Evolutionary conservation across 2,797 vertebrate genomes (phyloP).

Genomic region (Dermochelys coriacea): DNA sequence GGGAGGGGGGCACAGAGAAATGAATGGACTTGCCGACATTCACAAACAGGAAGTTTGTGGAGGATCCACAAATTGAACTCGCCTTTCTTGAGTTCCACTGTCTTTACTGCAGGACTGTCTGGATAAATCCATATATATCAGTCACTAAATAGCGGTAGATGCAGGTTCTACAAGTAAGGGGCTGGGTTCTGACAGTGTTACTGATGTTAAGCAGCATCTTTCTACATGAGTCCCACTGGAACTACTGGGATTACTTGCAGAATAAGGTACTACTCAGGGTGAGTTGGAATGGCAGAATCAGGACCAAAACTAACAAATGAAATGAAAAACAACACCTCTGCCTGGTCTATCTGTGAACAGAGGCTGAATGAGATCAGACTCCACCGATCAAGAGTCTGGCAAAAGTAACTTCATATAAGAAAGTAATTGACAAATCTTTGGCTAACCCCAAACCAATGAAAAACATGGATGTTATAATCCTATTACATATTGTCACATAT

Average conservation of each 20-base stretch:
- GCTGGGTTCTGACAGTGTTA: rapidly evolving
- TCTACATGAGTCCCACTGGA: not conserved
- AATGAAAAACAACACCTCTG: not conserved
- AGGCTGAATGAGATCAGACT: not conserved
- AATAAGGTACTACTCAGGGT: not conserved
- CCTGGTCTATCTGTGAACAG: not conserved
- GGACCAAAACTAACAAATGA: not conserved
- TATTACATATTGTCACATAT: slow-evolving; percentile 44
- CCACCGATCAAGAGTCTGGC: not conserved
- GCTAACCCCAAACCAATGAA: slow-evolving; percentile 8
- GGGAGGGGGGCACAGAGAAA: not conserved
- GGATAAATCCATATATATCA: not conserved
- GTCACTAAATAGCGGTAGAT: rapidly evolving
- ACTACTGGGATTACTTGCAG: not conserved
- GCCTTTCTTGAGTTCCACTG: not conserved
- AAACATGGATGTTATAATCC: slow-evolving; percentile 27
- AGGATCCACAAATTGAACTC: not conserved
- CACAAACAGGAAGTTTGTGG: not conserved
- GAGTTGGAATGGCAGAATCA: not conserved
- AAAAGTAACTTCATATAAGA: not conserved
- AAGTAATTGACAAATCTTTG: not conserved
- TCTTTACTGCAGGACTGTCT: not conserved
- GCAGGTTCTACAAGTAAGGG: not conserved
- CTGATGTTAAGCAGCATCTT: not conserved
- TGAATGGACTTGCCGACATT: not conserved